Percentiles rank a stretch among this genome's conserved stretches.
These are phyloP conservation scores for Anguilla pacifica DNA, from an alignment of 2,797 vertebrate species.

Conservation along the genomic window DNA sequence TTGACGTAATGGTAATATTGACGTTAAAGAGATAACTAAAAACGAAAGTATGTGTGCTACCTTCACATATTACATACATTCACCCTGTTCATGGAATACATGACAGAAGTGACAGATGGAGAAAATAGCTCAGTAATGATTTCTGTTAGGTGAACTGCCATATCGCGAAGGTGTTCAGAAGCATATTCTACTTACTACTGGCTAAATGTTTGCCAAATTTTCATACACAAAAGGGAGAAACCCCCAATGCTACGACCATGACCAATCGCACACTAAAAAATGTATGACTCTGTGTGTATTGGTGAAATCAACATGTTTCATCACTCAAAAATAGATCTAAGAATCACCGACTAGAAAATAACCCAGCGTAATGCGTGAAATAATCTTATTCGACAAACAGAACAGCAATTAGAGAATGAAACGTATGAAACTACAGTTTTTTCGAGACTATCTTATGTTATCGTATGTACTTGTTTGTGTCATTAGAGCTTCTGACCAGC, in stretches of 20 bases:
- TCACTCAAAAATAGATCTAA: background rate
- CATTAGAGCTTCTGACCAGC: background rate
- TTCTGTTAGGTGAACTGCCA: background rate
- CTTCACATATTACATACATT: background rate
- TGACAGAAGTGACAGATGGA: background rate
- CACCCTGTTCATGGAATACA: background rate
- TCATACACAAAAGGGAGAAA: background rate
- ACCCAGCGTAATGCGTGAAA: background rate
- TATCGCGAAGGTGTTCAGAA: background rate
- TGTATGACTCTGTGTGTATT: background rate
- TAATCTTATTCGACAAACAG: background rate
- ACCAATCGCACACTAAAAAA: background rate
- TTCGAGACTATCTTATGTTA: background rate
- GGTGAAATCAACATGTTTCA: background rate
- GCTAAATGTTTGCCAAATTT: background rate
- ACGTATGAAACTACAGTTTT: background rate
- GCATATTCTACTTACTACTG: background rate
- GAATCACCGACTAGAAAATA: background rate
- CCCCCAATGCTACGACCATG: background rate
- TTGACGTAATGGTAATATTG: background rate
- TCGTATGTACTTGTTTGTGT: background rate
- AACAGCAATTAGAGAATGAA: background rate
- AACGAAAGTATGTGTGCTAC: too few relatives aligned
- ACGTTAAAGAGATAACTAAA: background rate
- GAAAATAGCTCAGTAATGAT: background rate